Evolutionary conservation across 1,140 invertebrate species (phyloP), one percentile per base, ranked within the genome.

Genomic region (Artemia franciscana): DNA sequence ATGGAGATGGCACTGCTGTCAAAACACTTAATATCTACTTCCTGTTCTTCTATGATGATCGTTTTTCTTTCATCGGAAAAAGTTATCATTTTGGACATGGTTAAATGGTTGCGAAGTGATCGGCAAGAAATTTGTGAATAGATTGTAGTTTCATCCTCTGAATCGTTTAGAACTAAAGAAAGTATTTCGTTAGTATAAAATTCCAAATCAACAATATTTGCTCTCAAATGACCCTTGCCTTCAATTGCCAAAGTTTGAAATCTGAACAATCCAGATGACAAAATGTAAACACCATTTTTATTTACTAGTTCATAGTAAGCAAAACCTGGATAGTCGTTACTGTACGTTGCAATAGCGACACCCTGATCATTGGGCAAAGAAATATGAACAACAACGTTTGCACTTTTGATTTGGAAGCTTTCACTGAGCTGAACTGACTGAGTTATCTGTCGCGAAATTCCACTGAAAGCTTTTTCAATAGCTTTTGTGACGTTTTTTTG

Each of bases 121-220:
- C 60, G 61, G 2, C 74, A 60, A 1, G 69, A 65, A 5, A 74
- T 26, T 64, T 75, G 73, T 4, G 70, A 60, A 27, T 74, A 66
- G 1, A 73, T 66, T 2, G 72, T 69, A 5, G 26, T 64, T 9
- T 65, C 66, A 23, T 68, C 68, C 0, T 65, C 66, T 0, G 70
- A 66, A 59, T 73, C 70, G 7, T 67, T 60, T 21, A 89, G 69
- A 9, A 92, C 71, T 24, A 91, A 68, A 5, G 88, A 90, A 2
- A 93, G 67, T 59, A 81, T 81, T 56, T 84, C 82, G 27, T 80
- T 74, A 1, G 85, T 86, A 73, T 91, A 93, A 74, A 89, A 91
- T 69, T 89, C 82, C 5, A 73, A 28, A 64, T 75, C 73, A 25
- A 71, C 23, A 23, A 74, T 67, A 59, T 63, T 30, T n/a, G 24